A percentile compares a stretch with the other conserved stretches of the same genome.
phyloP scores from a whole-genome alignment of 2,797 vertebrate genomes.

The Macropodus opercularis region DNA sequence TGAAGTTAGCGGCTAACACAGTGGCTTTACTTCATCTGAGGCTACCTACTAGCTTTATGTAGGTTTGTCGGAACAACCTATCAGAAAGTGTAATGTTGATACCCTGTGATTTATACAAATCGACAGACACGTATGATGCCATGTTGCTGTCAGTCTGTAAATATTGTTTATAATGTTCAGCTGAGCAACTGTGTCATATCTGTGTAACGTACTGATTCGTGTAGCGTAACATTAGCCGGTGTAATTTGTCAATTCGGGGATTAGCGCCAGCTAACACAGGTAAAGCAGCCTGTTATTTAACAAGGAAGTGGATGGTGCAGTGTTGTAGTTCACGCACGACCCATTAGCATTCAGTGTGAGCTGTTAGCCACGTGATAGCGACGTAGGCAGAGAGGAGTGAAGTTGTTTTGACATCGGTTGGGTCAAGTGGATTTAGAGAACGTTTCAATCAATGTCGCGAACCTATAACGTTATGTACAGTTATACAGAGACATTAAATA shows the following conservation, averaged over 20 bases:
- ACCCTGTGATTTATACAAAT: neutral
- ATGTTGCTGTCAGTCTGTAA: neutral
- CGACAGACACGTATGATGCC: neutral
- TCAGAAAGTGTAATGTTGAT: neutral
- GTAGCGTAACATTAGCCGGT: conserved; percentile 19
- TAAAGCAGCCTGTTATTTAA: conserved; percentile 6
- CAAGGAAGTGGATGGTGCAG: conserved; percentile 19
- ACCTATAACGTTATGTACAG: neutral
- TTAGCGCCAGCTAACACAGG: conserved; percentile 31
- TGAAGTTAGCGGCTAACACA: conserved; percentile 24
- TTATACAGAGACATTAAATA: neutral
- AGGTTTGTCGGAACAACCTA: neutral
- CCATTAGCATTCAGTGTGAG: neutral
- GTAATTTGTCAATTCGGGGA: conserved; percentile 27
- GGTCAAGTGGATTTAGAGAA: neutral
- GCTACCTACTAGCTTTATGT: neutral
- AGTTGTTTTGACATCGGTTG: neutral
- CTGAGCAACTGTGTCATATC: neutral
- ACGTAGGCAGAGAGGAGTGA: neutral
- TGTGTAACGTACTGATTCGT: conserved; percentile 4
- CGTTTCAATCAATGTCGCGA: neutral
- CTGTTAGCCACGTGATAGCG: conserved; percentile 20
- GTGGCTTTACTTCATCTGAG: conserved; percentile 1
- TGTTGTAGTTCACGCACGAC: too few relatives aligned
- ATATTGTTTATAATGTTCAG: conserved; percentile 8